These are phyloP conservation scores for Macrotis lagotis DNA, from an alignment of 2,113 vertebrate species.

Conservation along the genomic window DNA sequence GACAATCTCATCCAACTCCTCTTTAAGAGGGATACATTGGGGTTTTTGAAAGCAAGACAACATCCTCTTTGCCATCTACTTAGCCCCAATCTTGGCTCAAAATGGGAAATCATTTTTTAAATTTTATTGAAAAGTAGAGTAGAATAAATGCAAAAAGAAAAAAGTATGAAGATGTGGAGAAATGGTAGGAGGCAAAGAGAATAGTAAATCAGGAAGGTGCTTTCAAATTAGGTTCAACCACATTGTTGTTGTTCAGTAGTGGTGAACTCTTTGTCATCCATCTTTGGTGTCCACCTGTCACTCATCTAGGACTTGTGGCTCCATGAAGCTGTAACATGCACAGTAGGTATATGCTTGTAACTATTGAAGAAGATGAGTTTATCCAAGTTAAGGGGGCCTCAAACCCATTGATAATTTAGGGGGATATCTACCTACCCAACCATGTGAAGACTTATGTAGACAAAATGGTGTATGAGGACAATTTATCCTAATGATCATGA, in stretches of 20 bases:
- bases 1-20: conserved; percentile 29
- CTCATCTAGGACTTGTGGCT: no score
- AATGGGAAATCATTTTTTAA: not conserved
- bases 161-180: not conserved
- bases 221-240: conserved; percentile 8
- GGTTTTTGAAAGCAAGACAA: conserved; percentile 11
- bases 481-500: no score
- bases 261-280: not conserved
- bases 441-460: no score
- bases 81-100: not conserved
- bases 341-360: no score
- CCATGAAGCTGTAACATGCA: no score
- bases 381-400: no score
- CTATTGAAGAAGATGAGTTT: no score
- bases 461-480: no score
- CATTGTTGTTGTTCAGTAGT: not conserved
- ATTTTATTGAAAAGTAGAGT: not conserved
- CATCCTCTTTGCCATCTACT: not conserved
- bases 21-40: not conserved
- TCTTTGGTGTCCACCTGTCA: no score
- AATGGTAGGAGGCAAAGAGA: not conserved
- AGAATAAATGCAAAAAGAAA: not conserved
- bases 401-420: no score
- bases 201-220: not conserved
- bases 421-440: no score